Evolutionary conservation across 2,888 invertebrate genomes (phyloP).

Genomic region (Philopedon plagiatum): DNA sequence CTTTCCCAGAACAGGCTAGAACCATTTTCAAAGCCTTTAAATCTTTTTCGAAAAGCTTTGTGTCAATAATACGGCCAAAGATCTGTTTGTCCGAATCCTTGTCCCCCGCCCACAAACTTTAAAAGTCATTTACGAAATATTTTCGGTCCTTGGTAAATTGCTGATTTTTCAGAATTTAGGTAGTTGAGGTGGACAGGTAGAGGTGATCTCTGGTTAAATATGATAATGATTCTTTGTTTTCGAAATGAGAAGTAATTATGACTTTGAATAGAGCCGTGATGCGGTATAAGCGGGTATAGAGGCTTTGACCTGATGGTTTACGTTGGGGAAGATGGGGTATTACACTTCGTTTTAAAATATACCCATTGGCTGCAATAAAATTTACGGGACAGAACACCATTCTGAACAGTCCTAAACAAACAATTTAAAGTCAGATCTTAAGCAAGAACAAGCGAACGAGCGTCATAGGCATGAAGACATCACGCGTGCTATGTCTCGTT

Average conservation of each 20-base stretch:
- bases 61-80: conserved; percentile 18
- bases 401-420: no score
- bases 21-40: conserved; percentile 12
- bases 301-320: no score
- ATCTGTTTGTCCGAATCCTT: conserved; percentile 33
- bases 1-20: conserved; percentile 18
- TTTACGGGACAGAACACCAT: no score
- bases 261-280: not conserved
- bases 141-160: conserved; percentile 21
- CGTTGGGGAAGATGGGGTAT: no score
- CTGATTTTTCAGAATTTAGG: conserved; percentile 33
- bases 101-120: conserved; percentile 44
- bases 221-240: conserved; percentile 22
- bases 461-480: no score
- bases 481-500: no score
- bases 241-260: conserved; percentile 1
- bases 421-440: no score
- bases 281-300: no score
- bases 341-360: no score
- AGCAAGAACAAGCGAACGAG: no score
- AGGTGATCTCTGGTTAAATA: conserved; percentile 22
- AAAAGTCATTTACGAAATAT: conserved; percentile 42
- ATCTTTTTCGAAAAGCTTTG: conserved; percentile 34
- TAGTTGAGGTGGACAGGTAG: conserved; percentile 21
- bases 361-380: no score